phyloP scores from a whole-genome alignment of 1,140 invertebrate species.

The Melitaea cinxia region DNA sequence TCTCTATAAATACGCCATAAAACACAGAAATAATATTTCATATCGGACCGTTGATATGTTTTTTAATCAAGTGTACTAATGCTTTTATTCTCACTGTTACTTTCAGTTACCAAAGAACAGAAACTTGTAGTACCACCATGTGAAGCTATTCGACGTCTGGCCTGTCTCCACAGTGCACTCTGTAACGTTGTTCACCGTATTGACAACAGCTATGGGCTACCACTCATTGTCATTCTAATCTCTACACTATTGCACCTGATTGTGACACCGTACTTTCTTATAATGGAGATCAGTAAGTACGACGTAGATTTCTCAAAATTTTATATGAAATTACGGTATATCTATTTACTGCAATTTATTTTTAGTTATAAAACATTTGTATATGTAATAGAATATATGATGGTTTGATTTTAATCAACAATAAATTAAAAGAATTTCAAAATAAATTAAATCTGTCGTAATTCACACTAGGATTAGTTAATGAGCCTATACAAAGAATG shows the following conservation, averaged over 20 bases:
- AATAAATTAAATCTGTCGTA: too few relatives aligned
- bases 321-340: not conserved
- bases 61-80: not conserved
- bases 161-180: slow-evolving; percentile 64
- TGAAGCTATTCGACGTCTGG: slow-evolving; percentile 66
- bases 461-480: too few relatives aligned
- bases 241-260: slow-evolving; percentile 87
- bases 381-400: too few relatives aligned
- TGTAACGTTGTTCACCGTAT: slow-evolving; percentile 69
- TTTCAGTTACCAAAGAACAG: slow-evolving; percentile 56
- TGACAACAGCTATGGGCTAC: slow-evolving; percentile 81
- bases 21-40: too few relatives aligned
- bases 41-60: too few relatives aligned
- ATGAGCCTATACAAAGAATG: too few relatives aligned
- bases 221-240: slow-evolving; percentile 84
- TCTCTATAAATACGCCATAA: too few relatives aligned
- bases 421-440: too few relatives aligned
- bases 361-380: too few relatives aligned
- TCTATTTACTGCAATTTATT: too few relatives aligned
- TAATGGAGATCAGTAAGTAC: slow-evolving; percentile 83
- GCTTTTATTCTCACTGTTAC: not conserved
- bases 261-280: slow-evolving; percentile 87
- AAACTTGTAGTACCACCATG: slow-evolving; percentile 62
- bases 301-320: too few relatives aligned
- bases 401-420: too few relatives aligned